Conservation (phyloP, 2,113 vertebrate genomes). For the Dicrurus megarhynchus region DNA sequence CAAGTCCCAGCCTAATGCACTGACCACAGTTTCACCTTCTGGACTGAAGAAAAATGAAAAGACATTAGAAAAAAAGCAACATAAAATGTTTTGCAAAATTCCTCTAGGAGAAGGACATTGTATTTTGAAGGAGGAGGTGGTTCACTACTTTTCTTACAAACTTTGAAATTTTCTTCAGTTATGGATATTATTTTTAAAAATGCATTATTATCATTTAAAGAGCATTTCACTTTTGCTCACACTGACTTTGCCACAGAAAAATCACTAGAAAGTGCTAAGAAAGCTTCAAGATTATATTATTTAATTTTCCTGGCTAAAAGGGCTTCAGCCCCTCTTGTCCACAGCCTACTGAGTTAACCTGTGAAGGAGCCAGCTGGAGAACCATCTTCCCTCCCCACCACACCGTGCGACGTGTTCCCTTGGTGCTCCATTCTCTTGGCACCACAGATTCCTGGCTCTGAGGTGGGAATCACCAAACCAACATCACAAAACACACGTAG, state of each 20-base stretch:
- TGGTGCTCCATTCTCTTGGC: neutral
- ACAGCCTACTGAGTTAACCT: fast-evolving
- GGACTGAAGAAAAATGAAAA: neutral
- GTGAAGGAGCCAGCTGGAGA: neutral
- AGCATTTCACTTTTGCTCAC: neutral
- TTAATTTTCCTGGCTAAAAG: neutral
- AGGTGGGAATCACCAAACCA: neutral
- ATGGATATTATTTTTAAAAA: neutral
- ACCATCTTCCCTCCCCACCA: neutral
- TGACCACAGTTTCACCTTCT: neutral
- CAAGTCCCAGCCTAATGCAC: neutral
- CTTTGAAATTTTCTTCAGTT: neutral
- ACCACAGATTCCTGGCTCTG: neutral
- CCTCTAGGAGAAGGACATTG: neutral
- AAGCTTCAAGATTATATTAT: neutral
- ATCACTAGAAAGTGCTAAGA: neutral
- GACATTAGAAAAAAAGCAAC: neutral
- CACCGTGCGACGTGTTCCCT: fast-evolving
- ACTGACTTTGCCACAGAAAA: neutral
- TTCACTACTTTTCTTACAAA: neutral
- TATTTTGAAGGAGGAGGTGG: neutral
- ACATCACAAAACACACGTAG: fast-evolving
- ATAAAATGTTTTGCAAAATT: neutral
- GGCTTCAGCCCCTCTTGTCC: neutral
- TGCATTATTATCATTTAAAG: neutral